Conservation (phyloP, 1,140 invertebrate genomes). For the Trissolcus basalis region DNA sequence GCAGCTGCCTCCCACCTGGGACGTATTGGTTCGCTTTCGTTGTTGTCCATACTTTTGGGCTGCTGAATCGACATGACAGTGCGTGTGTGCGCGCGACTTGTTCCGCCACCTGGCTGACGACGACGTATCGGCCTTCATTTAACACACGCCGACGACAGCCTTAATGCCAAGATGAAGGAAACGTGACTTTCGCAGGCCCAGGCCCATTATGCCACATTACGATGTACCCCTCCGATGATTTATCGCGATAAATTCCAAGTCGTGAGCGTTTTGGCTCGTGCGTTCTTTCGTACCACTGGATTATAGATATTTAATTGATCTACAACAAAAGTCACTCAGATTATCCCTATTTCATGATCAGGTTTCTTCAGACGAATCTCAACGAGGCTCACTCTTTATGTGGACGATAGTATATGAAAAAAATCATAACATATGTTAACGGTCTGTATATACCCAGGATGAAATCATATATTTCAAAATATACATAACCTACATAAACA, state of each 20-base stretch:
- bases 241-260: slow-evolving; percentile 23
- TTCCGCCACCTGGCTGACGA: slow-evolving; percentile 55
- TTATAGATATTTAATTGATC: slow-evolving; percentile 5
- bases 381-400: too few species aligned
- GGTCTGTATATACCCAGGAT: too few species aligned
- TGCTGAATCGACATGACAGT: slow-evolving; percentile 32
- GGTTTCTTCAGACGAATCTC: too few species aligned
- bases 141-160: slow-evolving; percentile 49
- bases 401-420: too few species aligned
- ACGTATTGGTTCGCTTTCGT: slow-evolving; percentile 44
- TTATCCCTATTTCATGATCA: too few species aligned
- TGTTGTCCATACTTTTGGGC: slow-evolving; percentile 46
- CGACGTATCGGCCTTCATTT: slow-evolving; percentile 53
- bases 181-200: slow-evolving; percentile 42
- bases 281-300: not conserved
- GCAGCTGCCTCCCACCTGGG: slow-evolving; percentile 62
- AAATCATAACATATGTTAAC: too few species aligned
- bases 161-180: slow-evolving; percentile 43
- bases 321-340: too few species aligned
- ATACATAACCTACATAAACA: too few species aligned
- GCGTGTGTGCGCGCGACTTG: slow-evolving; percentile 26
- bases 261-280: slow-evolving; percentile 19
- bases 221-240: slow-evolving; percentile 19
- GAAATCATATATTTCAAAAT: too few species aligned
- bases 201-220: slow-evolving; percentile 27